Conservation (phyloP, 1,140 invertebrate genomes). For the Conus ventricosus region DNA sequence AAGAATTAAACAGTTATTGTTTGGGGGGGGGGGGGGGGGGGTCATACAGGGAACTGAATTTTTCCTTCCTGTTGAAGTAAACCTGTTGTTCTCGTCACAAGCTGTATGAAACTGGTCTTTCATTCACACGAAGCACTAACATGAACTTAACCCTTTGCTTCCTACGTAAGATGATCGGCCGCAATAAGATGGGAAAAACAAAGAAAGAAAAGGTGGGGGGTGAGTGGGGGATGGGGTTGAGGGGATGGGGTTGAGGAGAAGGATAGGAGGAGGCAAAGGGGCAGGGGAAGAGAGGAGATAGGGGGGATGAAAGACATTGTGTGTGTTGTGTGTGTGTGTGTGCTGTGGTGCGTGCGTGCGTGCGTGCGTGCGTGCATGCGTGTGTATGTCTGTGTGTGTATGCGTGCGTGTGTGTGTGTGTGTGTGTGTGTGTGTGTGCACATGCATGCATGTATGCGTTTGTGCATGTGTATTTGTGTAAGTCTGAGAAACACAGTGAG, state of each 20-base stretch:
- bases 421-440: background rate
- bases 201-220: background rate
- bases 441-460: background rate
- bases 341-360: too few species aligned
- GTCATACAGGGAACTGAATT: too few species aligned
- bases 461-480: background rate
- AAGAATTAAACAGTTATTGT: too few species aligned
- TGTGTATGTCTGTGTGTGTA: too few species aligned
- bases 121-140: too few species aligned
- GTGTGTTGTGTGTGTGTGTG: too few species aligned
- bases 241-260: background rate
- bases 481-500: background rate
- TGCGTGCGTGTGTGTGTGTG: background rate
- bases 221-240: background rate
- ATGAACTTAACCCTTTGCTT: too few species aligned
- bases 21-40: background rate
- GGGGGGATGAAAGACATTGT: background rate
- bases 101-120: too few species aligned
- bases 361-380: too few species aligned
- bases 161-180: background rate
- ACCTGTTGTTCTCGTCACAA: too few species aligned
- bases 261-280: background rate
- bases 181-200: background rate
- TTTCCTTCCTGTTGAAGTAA: too few species aligned
- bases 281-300: background rate